Evolutionary conservation across 2,797 vertebrate species (phyloP).

Genomic region (Botia almorhae): DNA sequence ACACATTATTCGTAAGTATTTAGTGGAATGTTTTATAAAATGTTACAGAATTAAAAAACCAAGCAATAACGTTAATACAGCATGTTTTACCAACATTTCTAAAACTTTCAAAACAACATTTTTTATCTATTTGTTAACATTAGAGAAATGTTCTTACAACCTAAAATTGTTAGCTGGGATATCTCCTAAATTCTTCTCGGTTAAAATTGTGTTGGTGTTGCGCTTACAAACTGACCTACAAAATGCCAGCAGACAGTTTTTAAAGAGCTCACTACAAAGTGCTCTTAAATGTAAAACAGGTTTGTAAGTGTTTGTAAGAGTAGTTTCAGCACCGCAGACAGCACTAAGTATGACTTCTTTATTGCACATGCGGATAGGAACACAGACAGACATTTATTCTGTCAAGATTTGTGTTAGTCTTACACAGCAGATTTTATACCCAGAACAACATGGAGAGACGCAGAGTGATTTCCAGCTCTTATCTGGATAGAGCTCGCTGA

Average conservation of each 20-base stretch:
- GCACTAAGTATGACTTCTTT: constrained; percentile 46
- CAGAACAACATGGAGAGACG: constrained; percentile 44
- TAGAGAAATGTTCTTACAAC: no score
- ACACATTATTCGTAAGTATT: no score
- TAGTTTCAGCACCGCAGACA: constrained; percentile 38
- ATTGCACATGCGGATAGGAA: constrained; percentile 42
- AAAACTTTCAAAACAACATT: no score
- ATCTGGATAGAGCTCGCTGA: constrained; percentile 49
- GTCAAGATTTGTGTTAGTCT: constrained; percentile 43
- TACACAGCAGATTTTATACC: constrained; percentile 43
- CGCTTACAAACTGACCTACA: background rate
- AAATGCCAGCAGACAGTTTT: no score
- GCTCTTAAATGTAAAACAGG: background rate
- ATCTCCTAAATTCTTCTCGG: background rate
- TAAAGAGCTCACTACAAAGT: no score
- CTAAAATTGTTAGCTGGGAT: no score
- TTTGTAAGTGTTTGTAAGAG: background rate
- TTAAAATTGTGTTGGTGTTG: background rate
- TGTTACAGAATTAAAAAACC: no score
- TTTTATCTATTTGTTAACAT: no score
- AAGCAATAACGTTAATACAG: no score
- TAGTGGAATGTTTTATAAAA: no score
- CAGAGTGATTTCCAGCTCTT: constrained; percentile 54
- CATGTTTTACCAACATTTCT: no score
- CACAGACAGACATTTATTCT: constrained; percentile 38